Percentiles rank a stretch among this genome's conserved stretches.
Conservation (phyloP, 2,113 vertebrate species). For the Chlorocebus sabaeus region DNA sequence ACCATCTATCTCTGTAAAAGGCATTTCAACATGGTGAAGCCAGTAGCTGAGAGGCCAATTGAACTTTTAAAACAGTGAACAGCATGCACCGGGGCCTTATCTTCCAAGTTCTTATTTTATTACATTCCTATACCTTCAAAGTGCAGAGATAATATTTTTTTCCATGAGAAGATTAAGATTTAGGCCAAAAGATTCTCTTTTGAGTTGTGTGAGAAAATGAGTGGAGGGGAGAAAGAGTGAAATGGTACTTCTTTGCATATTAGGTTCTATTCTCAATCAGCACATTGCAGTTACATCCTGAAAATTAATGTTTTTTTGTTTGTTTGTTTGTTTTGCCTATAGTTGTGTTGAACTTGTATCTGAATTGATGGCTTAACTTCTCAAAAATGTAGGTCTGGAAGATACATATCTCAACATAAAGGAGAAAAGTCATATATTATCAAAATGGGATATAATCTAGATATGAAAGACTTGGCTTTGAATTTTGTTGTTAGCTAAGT, state of each 20-base stretch:
- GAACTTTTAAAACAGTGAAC: conserved; percentile 56
- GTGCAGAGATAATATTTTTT: conserved; percentile 26
- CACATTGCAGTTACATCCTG: neutral
- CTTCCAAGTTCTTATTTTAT: conserved; percentile 39
- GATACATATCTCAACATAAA: neutral
- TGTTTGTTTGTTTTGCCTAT: neutral
- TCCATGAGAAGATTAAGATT: neutral
- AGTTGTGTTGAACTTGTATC: neutral
- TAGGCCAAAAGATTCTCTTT: conserved; percentile 12
- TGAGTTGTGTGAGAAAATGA: neutral
- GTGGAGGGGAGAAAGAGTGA: neutral
- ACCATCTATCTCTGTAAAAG: conserved; percentile 42
- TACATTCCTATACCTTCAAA: conserved; percentile 36
- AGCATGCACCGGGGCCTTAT: neutral
- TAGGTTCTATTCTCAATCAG: neutral
- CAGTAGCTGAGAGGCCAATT: conserved; percentile 67
- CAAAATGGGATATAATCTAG: neutral
- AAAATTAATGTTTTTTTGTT: neutral
- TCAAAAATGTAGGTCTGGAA: neutral
- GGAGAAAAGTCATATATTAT: neutral
- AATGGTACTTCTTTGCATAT: neutral
- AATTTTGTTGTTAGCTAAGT: neutral
- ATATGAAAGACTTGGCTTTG: neutral
- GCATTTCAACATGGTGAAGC: neutral
- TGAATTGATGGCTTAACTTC: neutral